Evolutionary conservation across 2,113 vertebrate genomes (phyloP), one percentile per base, ranked within the genome.

Genomic region (Thunnus maccoyii): DNA sequence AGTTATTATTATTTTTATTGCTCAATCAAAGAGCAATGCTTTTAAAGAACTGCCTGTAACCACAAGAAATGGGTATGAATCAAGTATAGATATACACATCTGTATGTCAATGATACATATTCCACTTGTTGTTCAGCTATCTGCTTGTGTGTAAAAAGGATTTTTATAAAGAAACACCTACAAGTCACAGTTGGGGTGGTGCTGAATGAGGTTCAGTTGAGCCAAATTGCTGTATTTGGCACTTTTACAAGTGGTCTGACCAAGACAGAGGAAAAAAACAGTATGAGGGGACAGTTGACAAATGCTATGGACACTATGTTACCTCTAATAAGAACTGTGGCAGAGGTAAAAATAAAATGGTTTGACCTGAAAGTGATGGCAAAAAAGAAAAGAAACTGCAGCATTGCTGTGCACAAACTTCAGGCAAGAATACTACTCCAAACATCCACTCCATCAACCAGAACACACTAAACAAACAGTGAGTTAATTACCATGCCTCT

Each of bases 271-370:
- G 48, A 50, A 30, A 56, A 20, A 56, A 36, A 48, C 14, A 50
- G 5, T 22, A 44, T 1, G 10, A n/a, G 61, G 30, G 4, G 12
- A 32, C 3, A 18, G 44, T 16, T 50, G 51, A 72, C 16, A 44
- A 57, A 44, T 50, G 51, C 60, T 80, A 52, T 44, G 60, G 72
- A 80, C 77, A 65, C 52, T 20, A 30, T 78, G 76, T 57, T 61
- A 72, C 54, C 20, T 15, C 46, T 27, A 58, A 72, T 56, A 72
- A 72, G 78, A 65, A 48, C 68, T 44, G 15, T 58, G 68, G 27
- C 68, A 57, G 60, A 58, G 46, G 54, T 73, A 46, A 16, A 73
- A 55, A 80, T 80, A 22, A 72, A 66, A 80, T 25, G 22, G 32
- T 74, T 46, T 67, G 70, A 66, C 44, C 69, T 66, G 12, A 80